Evolutionary conservation across 2,113 vertebrate species (phyloP), one percentile per base, ranked within the genome.

Genomic region (Ameiurus melas): DNA sequence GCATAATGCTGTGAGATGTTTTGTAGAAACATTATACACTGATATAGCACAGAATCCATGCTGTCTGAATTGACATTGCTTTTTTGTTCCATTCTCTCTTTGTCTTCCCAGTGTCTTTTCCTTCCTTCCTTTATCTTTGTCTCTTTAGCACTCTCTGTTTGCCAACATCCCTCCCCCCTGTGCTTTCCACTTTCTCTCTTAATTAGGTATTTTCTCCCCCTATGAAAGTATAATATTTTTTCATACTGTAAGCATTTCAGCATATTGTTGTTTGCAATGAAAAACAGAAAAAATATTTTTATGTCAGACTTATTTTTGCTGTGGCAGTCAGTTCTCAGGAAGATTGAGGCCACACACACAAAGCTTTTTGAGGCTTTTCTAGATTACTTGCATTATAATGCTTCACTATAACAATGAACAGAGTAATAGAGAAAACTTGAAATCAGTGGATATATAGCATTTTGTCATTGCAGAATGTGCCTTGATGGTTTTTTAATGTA

Each of bases 131-230:
- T 47, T 36, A n/a, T 70, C 1, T 60, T 5, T 86, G 14, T 43
- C 80, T 68, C 53, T 64, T 62, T 85, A 68, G 88, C 80, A 68
- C 73, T 92, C 90, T 91, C 36, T 70, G 13, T 51, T 79, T 30
- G 14, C 30, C 57, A 30, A 20, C 80, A 36, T 43, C 20, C 51
- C 20, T 20, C 33, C 3, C 43, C 43, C 43, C 20, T 1, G 43
- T 6, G 5, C 43, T 47, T 47, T 57, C 1, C 8, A 83, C 84
- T 90, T 91, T 90, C 86, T 73, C 20, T 62, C 5, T 92, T 89
- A 92, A 93, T 94, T 93, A 93, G 83, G 16, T 36, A 87, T 80
- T 86, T 87, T 93, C 68, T 92, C 87, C 87, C 75, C 43, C 91
- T 87, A 91, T 92, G 80, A 90, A 87, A 10, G 19, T 66, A 64